Evolutionary conservation across 1,140 invertebrate genomes (phyloP).

Genomic region (Drosophila sulfurigaster): DNA sequence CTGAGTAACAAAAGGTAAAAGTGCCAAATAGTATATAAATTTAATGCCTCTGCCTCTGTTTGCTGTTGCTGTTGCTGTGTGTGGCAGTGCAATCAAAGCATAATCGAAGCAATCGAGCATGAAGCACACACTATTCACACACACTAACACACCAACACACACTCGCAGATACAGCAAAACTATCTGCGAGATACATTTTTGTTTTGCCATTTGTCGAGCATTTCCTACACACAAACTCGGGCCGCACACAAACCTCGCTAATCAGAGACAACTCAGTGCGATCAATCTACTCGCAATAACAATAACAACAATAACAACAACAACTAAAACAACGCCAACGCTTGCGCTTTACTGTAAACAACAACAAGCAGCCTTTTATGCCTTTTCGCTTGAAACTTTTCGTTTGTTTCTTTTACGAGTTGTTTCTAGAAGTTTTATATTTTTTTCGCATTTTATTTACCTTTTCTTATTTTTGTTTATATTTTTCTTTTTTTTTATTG

Average conservation of each 20-base stretch:
- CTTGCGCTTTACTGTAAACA: slow-evolving; percentile 34
- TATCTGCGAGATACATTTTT: slow-evolving; percentile 68
- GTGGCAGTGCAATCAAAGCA: slow-evolving; percentile 63
- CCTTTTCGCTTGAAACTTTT: slow-evolving; percentile 16
- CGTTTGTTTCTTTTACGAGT: slow-evolving; percentile 4
- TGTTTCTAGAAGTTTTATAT: slow-evolving; percentile 16
- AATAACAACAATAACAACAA: slow-evolving; percentile 21
- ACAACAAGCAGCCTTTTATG: slow-evolving; percentile 41
- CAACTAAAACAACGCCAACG: slow-evolving; percentile 20
- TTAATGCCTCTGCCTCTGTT: slow-evolving; percentile 38
- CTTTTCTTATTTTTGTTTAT: slow-evolving; percentile 39
- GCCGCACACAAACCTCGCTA: slow-evolving; percentile 10
- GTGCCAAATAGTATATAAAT: slow-evolving; percentile 65
- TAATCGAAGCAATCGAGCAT: slow-evolving; percentile 75
- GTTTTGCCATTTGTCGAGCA: slow-evolving; percentile 37
- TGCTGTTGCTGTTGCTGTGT: slow-evolving; percentile 12
- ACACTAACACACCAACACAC: slow-evolving; percentile 1
- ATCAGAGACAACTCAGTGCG: slow-evolving; percentile 40
- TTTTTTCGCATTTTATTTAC: slow-evolving; percentile 36
- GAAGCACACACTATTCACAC: slow-evolving; percentile 33
- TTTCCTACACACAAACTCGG: slow-evolving; percentile 44
- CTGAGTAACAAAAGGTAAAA: slow-evolving; percentile 54
- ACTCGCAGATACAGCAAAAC: slow-evolving; percentile 41
- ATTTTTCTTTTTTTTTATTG: slow-evolving; percentile 3
- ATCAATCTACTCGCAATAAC: slow-evolving; percentile 40